These are phyloP conservation scores for Gryon sp. DNA, from an alignment of 1,140 invertebrate species.

Conservation along the genomic window DNA sequence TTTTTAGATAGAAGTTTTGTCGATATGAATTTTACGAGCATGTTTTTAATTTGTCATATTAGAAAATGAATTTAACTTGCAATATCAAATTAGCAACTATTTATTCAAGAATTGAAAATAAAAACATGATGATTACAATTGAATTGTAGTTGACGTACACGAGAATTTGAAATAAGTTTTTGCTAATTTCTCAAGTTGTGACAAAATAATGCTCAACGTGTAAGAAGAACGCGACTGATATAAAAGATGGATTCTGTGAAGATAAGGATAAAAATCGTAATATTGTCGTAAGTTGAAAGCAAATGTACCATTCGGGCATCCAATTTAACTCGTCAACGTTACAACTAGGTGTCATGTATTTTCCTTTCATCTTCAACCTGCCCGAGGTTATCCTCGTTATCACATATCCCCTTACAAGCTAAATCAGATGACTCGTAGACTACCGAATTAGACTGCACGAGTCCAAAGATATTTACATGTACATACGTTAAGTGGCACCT, in stretches of 20 bases:
- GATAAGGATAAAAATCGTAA: conserved; percentile 42
- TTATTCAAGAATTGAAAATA: too few species aligned
- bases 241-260: conserved; percentile 17
- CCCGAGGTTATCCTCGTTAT: conserved; percentile 55
- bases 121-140: too few species aligned
- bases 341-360: conserved; percentile 39
- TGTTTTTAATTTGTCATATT: too few species aligned
- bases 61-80: too few species aligned
- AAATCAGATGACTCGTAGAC: conserved; percentile 51
- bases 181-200: conserved; percentile 54
- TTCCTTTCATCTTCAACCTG: conserved; percentile 51
- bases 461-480: conserved; percentile 53
- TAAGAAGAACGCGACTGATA: conserved; percentile 40
- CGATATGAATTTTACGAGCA: too few species aligned
- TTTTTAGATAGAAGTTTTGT: too few species aligned
- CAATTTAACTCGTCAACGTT: conserved; percentile 48
- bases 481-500: conserved; percentile 36
- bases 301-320: conserved; percentile 35
- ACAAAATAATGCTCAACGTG: conserved; percentile 50
- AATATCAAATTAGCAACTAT: too few species aligned
- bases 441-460: conserved; percentile 10
- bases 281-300: conserved; percentile 22
- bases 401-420: conserved; percentile 46
- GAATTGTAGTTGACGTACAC: conserved; percentile 17
- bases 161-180: conserved; percentile 49